Evolutionary conservation across 1,140 invertebrate species (phyloP).

Genomic region (Uloborus diversus): DNA sequence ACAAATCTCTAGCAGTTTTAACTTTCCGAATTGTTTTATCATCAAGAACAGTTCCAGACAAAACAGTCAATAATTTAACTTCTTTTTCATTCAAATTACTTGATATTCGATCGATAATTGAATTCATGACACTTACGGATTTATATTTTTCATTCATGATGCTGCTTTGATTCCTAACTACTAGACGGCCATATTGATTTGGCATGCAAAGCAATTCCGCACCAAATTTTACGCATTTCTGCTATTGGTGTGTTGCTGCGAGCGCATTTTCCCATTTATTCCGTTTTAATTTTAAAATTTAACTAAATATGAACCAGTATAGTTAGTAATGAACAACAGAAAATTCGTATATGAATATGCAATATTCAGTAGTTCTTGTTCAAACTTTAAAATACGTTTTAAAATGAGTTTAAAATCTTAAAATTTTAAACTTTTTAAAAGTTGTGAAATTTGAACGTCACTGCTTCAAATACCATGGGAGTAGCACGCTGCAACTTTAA

Average conservation of each 20-base stretch:
- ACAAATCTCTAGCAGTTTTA: slow-evolving; percentile 57
- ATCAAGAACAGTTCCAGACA: slow-evolving; percentile 26
- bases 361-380: background rate
- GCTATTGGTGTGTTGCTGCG: slow-evolving; percentile 34
- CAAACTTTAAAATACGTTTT: background rate
- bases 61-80: slow-evolving; percentile 32
- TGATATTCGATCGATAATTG: slow-evolving; percentile 40
- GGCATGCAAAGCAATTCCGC: slow-evolving; percentile 33
- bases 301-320: background rate
- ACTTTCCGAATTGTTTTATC: slow-evolving; percentile 15
- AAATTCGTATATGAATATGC: background rate
- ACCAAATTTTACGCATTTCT: slow-evolving; percentile 16
- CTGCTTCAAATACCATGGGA: background rate
- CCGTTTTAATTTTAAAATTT: slow-evolving; percentile 10
- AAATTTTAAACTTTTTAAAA: slow-evolving; percentile 56
- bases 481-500: background rate
- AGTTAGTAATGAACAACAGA: background rate
- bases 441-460: slow-evolving; percentile 35
- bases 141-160: slow-evolving; percentile 22
- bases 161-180: background rate
- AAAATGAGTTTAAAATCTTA: slow-evolving; percentile 39
- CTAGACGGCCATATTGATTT: slow-evolving; percentile 47
- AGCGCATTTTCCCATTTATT: slow-evolving; percentile 34
- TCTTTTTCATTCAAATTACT: slow-evolving; percentile 43
- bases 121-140: slow-evolving; percentile 29